Conservation (phyloP, 2,797 vertebrate genomes). For the Lagorchestes hirsutus region DNA sequence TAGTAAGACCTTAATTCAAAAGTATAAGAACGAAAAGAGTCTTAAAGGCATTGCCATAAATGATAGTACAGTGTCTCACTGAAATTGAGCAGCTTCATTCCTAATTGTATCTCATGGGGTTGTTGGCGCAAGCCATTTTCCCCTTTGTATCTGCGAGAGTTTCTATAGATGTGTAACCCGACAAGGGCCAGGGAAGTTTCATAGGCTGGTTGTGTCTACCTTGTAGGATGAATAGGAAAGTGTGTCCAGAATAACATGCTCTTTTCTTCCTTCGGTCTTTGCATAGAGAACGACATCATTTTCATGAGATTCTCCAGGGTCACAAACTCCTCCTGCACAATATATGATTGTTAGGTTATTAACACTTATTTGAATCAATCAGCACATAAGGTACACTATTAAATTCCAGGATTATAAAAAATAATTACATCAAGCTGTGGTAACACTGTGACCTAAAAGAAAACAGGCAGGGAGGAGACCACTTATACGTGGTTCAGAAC, state of each 20-base stretch:
- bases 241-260: slow-evolving; percentile 91
- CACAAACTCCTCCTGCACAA: slow-evolving; percentile 92
- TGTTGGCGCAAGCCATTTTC: slow-evolving; percentile 1
- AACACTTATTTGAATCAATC: slow-evolving; percentile 11
- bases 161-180: neutral
- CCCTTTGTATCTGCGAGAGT: neutral
- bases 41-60: slow-evolving; percentile 9
- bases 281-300: slow-evolving; percentile 93
- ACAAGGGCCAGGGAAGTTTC: neutral
- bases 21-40: slow-evolving; percentile 29
- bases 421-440: slow-evolving; percentile 58
- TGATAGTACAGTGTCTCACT: neutral
- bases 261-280: slow-evolving; percentile 91
- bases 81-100: neutral
- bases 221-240: slow-evolving; percentile 95
- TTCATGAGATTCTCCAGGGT: slow-evolving; percentile 95
- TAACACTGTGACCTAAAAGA: slow-evolving; percentile 70
- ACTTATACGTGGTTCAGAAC: slow-evolving; percentile 49
- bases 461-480: slow-evolving; percentile 66
- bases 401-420: slow-evolving; percentile 66
- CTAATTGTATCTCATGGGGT: neutral
- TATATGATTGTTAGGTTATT: slow-evolving; percentile 49
- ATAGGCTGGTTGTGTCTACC: slow-evolving; percentile 83
- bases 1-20: slow-evolving; percentile 41
- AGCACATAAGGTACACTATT: slow-evolving; percentile 24